These are phyloP conservation scores for Hypena proboscidalis DNA, from an alignment of 2,888 invertebrate genomes.

Conservation along the genomic window DNA sequence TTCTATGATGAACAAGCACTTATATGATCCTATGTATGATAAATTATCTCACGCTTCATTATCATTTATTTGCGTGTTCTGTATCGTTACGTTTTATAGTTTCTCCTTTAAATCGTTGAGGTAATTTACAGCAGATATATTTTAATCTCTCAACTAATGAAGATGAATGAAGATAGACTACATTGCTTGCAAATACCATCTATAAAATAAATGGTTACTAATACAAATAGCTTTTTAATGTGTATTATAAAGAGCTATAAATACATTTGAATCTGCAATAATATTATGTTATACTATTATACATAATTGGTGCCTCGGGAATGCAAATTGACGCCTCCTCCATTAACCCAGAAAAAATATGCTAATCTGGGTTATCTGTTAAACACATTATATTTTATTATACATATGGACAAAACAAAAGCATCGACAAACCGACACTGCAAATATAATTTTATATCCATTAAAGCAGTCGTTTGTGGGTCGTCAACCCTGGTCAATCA, in stretches of 20 bases:
- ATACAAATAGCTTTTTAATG: conserved; percentile 7
- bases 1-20: no score
- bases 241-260: conserved; percentile 1
- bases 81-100: no score
- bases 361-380: conserved; percentile 21
- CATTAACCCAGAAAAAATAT: conserved; percentile 10
- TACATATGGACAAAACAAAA: conserved; percentile 12
- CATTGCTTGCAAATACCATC: no score
- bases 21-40: no score
- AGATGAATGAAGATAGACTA: no score
- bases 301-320: conserved; percentile 2
- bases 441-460: conserved; percentile 40
- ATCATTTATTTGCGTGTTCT: no score
- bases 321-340: conserved; percentile 11
- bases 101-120: no score
- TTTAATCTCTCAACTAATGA: no score
- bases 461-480: conserved; percentile 24
- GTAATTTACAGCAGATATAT: no score
- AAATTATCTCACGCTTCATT: no score
- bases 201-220: conserved; percentile 1
- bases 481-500: conserved; percentile 58
- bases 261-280: neutral
- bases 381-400: conserved; percentile 13
- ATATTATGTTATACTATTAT: conserved; percentile 13
- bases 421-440: conserved; percentile 14